Base-by-base conservation (phyloP, 2,113 vertebrate species). In the Perca schrenkii region DNA sequence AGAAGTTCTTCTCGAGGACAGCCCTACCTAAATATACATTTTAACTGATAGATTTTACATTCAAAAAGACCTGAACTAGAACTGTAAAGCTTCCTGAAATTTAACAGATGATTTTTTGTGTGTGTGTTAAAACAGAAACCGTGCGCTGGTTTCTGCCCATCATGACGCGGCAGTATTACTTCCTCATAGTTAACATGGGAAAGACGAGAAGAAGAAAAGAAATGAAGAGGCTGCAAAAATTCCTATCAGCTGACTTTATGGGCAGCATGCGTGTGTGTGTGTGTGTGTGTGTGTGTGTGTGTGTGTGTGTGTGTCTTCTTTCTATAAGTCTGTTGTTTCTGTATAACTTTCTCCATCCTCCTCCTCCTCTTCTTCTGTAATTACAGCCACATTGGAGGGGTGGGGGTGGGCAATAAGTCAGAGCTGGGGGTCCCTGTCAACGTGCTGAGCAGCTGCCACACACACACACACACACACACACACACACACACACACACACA, bases 361-460 rank as follows among this genome's bases (percentile, higher is more conserved):
- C 57, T 78, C 60, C 73, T 52, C 25, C 68, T 74, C 31, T 77
- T 74, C 78, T 82, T 72, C 86, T 79, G 86, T 86, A 86, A 82
- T 89, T 88, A 90, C 87, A 90, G 83, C 40, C 78, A 74, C 43
- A 56, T 47, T 61, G 65, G 62, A 16, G 36, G 1, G 36, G 7
- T 1, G 43, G 58, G 49, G 46, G 22, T 25, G 47, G 61, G 50
- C 28, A 40, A 28, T 60, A 74, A 86, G 80, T 67, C 66, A 80
- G 60, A 75, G 66, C 34, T 0, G 74, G 71, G 77, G 73, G 69
- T 13, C 50, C 21, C 68, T 80, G 79, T 82, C 61, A 72, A 77
- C 61, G 11, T 80, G 69, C 63, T n/a, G 58, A 84, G 88, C 90
- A 90, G 92, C 92, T 91, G 91, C 88, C 80, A 14, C 61, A 8